Base-by-base conservation (phyloP, 92 coral and sea anemone genomes). In the Porites evermanni region DNA sequence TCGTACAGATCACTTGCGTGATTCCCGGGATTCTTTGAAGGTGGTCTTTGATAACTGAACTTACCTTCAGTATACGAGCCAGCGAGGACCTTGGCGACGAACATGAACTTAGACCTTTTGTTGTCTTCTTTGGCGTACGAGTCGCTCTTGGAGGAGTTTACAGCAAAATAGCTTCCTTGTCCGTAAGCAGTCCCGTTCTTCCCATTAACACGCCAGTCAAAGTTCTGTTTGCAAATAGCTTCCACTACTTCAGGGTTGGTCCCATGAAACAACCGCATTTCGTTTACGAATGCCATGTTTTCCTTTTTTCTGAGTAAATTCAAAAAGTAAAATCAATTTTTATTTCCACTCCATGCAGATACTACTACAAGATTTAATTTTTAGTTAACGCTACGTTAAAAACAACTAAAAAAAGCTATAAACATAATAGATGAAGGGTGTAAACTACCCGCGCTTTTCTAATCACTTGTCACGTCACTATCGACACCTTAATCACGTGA, bases 91-190 rank as follows among this genome's bases (percentile, higher is more conserved):
- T 88, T 91, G 32, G 96, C 95, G 73, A 96, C 21, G 79, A 96
- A 96, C 93, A 96, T 89, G 44, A 82, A 70, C 6, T 67, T 72
- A 75, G 7, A 64, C 8, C 29, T 52, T 54, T 68, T 50, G 64
- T 2, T 24, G 47, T 67, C 52, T 10, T 53, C 67, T 50, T 52
- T 74, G 47, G 88, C 89, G 83, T 94, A 94, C 67, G 74, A 51
- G 82, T 94, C 90, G 56, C 98, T 90, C 80, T 91, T 89, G 32
- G 78, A 68, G 13, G 98, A 93, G 26, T 84, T 59, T 8, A 74
- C 82, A n/a, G 98, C 98, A 79, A 96, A 96, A 79, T 94, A 96
- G 84, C 89, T 94, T 23, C 98, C 98, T 58, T 91, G 81, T 66
- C 98, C 98, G 77, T 87, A 92, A 51, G 67, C 71, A 8, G 92